phyloP scores from a whole-genome alignment of 2,888 invertebrate genomes.

The Anodontia alba region DNA sequence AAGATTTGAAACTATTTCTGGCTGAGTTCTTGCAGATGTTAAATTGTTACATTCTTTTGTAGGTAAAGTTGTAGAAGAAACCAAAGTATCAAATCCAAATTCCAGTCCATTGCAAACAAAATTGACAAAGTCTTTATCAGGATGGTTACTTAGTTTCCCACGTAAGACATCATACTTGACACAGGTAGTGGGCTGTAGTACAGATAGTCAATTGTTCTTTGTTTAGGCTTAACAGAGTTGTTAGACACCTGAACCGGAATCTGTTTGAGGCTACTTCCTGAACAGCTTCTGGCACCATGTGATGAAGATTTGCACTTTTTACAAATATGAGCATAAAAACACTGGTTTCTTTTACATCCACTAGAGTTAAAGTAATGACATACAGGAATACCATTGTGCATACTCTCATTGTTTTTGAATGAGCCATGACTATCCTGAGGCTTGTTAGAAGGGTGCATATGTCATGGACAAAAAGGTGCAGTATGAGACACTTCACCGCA shows the following conservation, averaged over 20 bases:
- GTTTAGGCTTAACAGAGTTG: background rate
- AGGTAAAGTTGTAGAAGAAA: background rate
- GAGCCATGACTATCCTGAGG: background rate
- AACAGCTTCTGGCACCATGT: background rate
- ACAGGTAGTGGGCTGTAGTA: background rate
- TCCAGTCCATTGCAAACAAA: background rate
- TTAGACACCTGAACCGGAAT: background rate
- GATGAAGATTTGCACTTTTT: background rate
- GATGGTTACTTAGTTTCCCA: background rate
- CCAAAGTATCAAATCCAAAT: background rate
- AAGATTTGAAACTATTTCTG: slow-evolving; percentile 33
- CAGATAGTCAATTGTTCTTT: background rate
- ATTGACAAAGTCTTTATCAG: background rate
- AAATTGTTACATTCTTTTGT: slow-evolving; percentile 35
- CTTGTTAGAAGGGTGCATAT: background rate
- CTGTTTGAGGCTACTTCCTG: background rate
- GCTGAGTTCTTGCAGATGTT: slow-evolving; percentile 37
- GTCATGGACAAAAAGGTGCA: background rate
- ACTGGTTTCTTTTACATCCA: background rate
- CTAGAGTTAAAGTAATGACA: background rate
- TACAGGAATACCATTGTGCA: background rate
- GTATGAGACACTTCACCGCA: background rate
- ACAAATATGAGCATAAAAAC: too few relatives aligned
- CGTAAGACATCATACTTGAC: background rate
- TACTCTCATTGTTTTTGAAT: background rate